These are phyloP conservation scores for Dioctria rufipes DNA, from an alignment of 2,888 invertebrate species.

Conservation along the genomic window DNA sequence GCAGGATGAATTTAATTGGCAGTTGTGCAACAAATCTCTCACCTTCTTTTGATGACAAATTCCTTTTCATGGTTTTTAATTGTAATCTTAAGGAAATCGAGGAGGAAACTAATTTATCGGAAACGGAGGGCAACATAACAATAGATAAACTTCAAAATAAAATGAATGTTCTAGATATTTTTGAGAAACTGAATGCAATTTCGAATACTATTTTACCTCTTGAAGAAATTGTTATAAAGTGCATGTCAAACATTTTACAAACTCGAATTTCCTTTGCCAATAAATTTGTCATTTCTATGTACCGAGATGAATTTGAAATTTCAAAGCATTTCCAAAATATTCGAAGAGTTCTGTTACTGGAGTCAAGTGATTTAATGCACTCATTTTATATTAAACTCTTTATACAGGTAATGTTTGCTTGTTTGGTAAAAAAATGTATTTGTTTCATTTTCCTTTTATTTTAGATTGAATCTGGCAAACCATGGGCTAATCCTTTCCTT, in stretches of 20 bases:
- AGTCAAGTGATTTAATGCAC: conserved; percentile 73
- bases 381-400: conserved; percentile 73
- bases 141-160: conserved; percentile 4
- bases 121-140: conserved; percentile 47
- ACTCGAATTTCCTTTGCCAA: conserved; percentile 70
- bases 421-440: background rate
- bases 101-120: conserved; percentile 51
- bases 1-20: background rate
- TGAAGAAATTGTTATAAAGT: conserved; percentile 69
- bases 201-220: conserved; percentile 69
- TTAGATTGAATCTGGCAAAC: conserved; percentile 71
- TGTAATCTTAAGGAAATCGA: conserved; percentile 59
- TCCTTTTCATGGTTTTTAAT: conserved; percentile 64
- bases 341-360: conserved; percentile 73
- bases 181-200: conserved; percentile 63
- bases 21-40: background rate
- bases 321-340: conserved; percentile 72
- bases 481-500: conserved; percentile 71
- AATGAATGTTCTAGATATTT: conserved; percentile 40
- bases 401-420: conserved; percentile 67
- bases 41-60: conserved; percentile 61
- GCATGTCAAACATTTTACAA: conserved; percentile 70
- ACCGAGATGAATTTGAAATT: conserved; percentile 71
- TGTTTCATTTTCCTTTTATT: background rate
- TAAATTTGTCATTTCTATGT: conserved; percentile 72